phyloP scores from a whole-genome alignment of 2,797 vertebrate genomes.

The Pseudomugil tenellus region DNA sequence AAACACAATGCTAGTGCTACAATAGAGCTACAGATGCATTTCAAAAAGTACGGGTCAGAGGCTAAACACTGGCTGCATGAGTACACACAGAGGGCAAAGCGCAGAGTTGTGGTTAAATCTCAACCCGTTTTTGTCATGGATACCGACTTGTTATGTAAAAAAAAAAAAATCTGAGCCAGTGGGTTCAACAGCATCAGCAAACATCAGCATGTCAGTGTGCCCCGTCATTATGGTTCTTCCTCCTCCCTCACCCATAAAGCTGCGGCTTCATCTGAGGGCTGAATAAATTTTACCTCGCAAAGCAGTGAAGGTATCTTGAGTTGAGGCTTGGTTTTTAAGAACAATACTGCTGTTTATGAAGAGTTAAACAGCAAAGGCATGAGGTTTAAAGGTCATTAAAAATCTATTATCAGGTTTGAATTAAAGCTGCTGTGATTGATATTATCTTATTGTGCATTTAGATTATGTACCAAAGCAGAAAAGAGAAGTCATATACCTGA shows the following conservation, averaged over 20 bases:
- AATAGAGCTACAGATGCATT: background rate
- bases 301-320: background rate
- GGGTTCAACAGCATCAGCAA: conserved; percentile 49
- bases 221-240: conserved; percentile 5
- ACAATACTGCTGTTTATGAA: background rate
- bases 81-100: background rate
- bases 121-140: conserved; percentile 12
- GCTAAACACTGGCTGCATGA: conserved; percentile 7
- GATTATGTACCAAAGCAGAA: conserved; percentile 13
- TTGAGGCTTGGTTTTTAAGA: conserved; percentile 6
- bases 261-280: background rate
- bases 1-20: no score
- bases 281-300: conserved; percentile 12
- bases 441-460: conserved; percentile 50
- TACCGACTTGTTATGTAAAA: conserved; percentile 52
- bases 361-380: background rate
- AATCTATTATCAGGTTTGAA: conserved; percentile 1
- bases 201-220: conserved; percentile 37
- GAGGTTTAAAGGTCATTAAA: background rate
- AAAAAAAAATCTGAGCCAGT: conserved; percentile 25
- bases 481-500: conserved; percentile 51
- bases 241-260: background rate
- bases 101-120: conserved; percentile 20
- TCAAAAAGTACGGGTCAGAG: conserved; percentile 12
- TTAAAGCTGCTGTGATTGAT: conserved; percentile 10